Conservation (phyloP, 1,140 invertebrate genomes). For the Hypsibius dujardini region DNA sequence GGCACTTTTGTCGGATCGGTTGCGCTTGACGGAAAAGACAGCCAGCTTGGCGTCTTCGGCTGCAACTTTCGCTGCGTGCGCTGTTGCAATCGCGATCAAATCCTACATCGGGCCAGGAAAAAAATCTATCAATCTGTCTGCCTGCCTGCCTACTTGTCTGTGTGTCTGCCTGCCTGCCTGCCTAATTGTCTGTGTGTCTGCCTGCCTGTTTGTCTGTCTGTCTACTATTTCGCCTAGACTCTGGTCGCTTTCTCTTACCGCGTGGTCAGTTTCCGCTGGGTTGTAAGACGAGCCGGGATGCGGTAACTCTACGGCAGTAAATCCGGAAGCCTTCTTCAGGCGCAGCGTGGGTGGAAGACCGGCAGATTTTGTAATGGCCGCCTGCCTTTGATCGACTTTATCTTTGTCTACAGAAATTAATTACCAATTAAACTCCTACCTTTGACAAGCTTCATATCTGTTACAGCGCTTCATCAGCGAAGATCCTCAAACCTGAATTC, state of each 20-base stretch:
- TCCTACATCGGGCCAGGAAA: background rate
- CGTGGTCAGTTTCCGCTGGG: conserved; percentile 64
- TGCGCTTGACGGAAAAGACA: conserved; percentile 9
- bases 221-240: background rate
- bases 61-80: background rate
- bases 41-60: conserved; percentile 2
- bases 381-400: background rate
- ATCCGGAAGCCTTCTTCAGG: conserved; percentile 27
- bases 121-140: conserved; percentile 12
- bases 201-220: too few species aligned
- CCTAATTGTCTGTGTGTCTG: too few species aligned
- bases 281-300: conserved; percentile 81
- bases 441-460: too few species aligned
- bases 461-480: too few species aligned
- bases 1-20: conserved; percentile 13
- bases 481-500: too few species aligned
- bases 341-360: background rate
- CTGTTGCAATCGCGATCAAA: background rate
- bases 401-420: background rate
- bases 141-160: too few species aligned
- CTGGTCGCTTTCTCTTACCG: conserved; percentile 26
- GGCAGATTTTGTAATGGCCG: background rate
- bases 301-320: conserved; percentile 51
- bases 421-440: too few species aligned
- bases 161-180: too few species aligned